Evolutionary conservation across 2,888 invertebrate species (phyloP), one percentile per base, ranked within the genome.

Genomic region (Melanargia galathea): DNA sequence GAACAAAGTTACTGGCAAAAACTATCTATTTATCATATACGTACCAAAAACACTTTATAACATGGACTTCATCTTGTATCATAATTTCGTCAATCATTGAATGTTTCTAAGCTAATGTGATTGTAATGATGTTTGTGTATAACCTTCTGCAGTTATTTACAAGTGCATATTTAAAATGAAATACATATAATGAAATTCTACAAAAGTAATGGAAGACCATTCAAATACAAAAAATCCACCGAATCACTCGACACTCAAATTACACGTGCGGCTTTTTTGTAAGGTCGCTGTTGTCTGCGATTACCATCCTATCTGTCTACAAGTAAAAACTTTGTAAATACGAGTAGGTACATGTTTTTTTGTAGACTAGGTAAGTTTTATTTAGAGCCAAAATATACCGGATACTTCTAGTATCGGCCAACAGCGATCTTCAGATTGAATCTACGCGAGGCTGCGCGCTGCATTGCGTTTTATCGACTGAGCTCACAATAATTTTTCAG

Each of bases 221-320:
- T 43, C 2, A 16, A 43, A 43, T 2, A 8, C 8, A 16, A 43
- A 43, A 43, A 43, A 43, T 18, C 10, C 0, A 8, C 8, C 16
- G 18, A 43, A 18, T 43, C 43, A 48, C 46, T 24, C 13, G 6
- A 48, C n/a, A 48, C n/a, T 24, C 0, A 40, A 10, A 30, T 30
- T n/a, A n/a, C n/a, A 55, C 22, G 40, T 24, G 22, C 40, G 40
- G 24, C 22, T 55, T 54, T 16, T 55, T 51, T 51, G 51, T 30
- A 48, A 48, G 22, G 46, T 24, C 18, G n/a, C 33, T 33, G 30
- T 33, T 51, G 30, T 26, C 33, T 30, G 51, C 16, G 30, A 51
- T 51, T 51, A 33, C 51, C 33, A 51, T 26, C 30, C 51, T 51
- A 11, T 51, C 51, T 51, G 46, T 48, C n/a, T n/a, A n/a, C n/a